phyloP scores from a whole-genome alignment of 2,888 invertebrate species.

The Epinotia ramella region DNA sequence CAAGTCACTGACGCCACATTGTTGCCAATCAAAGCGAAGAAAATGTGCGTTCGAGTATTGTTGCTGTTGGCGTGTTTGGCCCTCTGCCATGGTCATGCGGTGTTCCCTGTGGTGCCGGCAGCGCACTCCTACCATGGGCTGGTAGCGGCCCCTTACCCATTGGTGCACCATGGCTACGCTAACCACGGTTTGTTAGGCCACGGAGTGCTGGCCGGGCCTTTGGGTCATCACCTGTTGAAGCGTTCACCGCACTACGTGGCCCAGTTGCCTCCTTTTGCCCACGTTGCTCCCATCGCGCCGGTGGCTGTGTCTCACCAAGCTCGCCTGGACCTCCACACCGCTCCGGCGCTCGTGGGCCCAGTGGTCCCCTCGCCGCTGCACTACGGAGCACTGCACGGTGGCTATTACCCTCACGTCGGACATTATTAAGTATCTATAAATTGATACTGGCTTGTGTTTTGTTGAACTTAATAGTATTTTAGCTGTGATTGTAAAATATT shows the following conservation, averaged over 20 bases:
- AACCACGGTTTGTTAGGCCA: conserved; percentile 49
- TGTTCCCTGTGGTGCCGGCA: conserved; percentile 61
- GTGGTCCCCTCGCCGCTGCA: conserved; percentile 53
- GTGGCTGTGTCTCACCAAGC: conserved; percentile 84
- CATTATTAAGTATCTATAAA: conserved; percentile 56
- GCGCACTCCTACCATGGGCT: conserved; percentile 59
- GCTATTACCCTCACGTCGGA: conserved; percentile 53
- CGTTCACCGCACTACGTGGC: conserved; percentile 68
- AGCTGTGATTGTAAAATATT: conserved; percentile 16
- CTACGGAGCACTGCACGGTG: conserved; percentile 52
- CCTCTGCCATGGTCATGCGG: conserved; percentile 64
- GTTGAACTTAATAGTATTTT: background rate
- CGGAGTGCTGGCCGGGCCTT: conserved; percentile 49
- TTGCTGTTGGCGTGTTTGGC: conserved; percentile 62
- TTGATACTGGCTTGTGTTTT: background rate
- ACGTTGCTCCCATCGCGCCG: conserved; percentile 59
- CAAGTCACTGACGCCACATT: conserved; percentile 49
- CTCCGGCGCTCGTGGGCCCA: conserved; percentile 63
- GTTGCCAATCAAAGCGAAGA: conserved; percentile 37
- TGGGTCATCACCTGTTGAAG: conserved; percentile 69
- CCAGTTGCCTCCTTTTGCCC: conserved; percentile 50
- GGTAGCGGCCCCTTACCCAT: conserved; percentile 58
- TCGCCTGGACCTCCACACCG: conserved; percentile 76
- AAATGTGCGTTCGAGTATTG: conserved; percentile 61
- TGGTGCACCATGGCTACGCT: conserved; percentile 57